phyloP scores from a whole-genome alignment of 2,888 invertebrate genomes.

The Xanthia icteritia region DNA sequence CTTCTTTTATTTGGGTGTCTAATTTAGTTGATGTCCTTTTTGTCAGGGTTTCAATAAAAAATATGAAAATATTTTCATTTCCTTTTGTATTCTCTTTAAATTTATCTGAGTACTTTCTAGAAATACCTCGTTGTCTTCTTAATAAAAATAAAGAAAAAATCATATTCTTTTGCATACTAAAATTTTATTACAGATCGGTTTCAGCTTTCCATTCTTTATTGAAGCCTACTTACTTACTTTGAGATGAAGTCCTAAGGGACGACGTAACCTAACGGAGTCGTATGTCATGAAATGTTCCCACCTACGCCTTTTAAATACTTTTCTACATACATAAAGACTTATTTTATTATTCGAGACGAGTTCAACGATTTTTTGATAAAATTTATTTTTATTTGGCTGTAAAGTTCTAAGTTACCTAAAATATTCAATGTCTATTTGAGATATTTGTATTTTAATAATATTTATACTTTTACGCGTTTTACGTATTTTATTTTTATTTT shows the following conservation, averaged over 20 bases:
- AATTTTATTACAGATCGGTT: slow-evolving; percentile 3
- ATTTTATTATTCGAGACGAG: slow-evolving; percentile 12
- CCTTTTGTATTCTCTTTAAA: background rate
- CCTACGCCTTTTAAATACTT: slow-evolving; percentile 1
- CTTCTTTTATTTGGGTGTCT: background rate
- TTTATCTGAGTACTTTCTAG: background rate
- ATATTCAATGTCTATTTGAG: background rate
- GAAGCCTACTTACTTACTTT: background rate
- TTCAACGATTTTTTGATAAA: background rate
- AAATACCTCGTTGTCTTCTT: background rate
- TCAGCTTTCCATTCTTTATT: slow-evolving; percentile 19
- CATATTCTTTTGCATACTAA: background rate
- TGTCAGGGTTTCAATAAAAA: background rate
- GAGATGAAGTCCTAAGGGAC: background rate
- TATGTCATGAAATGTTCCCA: background rate
- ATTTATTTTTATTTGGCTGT: background rate
- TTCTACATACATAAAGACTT: background rate
- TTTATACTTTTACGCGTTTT: background rate
- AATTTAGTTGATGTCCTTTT: background rate
- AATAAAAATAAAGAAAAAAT: background rate
- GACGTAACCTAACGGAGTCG: background rate
- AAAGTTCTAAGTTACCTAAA: background rate
- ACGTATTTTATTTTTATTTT: too few relatives aligned
- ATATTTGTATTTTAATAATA: background rate
- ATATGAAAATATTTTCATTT: background rate